Base-by-base conservation (phyloP, 2,888 invertebrate species). In the Thymelicus acteon region DNA sequence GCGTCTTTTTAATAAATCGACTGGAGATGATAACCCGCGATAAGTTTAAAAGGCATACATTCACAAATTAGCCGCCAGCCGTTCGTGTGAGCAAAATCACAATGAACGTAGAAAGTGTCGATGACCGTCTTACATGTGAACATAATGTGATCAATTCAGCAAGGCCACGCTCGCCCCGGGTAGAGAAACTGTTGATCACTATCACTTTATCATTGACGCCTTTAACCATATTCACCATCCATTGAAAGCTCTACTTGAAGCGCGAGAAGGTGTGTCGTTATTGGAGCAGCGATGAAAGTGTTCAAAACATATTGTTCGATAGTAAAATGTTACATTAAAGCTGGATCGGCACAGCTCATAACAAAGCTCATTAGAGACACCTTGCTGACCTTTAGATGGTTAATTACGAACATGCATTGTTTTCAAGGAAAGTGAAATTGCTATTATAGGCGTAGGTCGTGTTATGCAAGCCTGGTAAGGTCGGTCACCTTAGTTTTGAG, bases 351-450 rank as follows among this genome's bases (percentile, higher is more conserved):
- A 71, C 60, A 65, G 52, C 64, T 72, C 72, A 68, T 79, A 65
- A 76, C 71, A 31, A 49, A 62, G 60, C 71, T 80, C 77, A 77
- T 75, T 77, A 79, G 78, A 79, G 78, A 75, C 75, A 74, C 76
- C 75, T 71, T 71, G 61, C 70, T 75, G 76, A 76, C 78, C 75
- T 77, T 74, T 81, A 74, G 75, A 64, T 67, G 72, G 57, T 75
- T 76, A 75, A 76, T 76, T 76, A 73, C 67, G 72, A 72, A 72
- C 67, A 73, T 72, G 72, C 72, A 82, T 85, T 84, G 83, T 84
- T 82, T 82, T 69, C 79, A 75, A 73, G 74, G 77, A 80, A 81
- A 87, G 88, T 86, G 86, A 88, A 85, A 86, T 82, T 79, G 79
- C 60, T 72, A 80, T 75, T 73, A 74, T 71, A 66, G 70, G 54